A percentile compares a stretch with the other conserved stretches of the same genome.
Conservation (phyloP, 2,888 invertebrate species). For the Omphaloscelis lunosa region DNA sequence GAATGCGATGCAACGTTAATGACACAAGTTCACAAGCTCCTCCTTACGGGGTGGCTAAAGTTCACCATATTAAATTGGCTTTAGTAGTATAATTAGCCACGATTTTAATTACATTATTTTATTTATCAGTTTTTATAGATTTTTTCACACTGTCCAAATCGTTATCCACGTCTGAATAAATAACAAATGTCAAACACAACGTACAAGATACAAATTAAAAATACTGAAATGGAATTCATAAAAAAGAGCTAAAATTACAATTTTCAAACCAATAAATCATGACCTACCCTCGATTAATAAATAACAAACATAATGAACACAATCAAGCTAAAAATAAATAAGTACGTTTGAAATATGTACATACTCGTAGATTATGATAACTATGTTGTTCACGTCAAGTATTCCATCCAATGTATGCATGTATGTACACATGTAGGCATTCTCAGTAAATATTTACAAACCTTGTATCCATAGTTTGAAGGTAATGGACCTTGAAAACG, state of each 20-base stretch:
- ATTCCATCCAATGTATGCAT: constrained; percentile 4
- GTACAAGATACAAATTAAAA: background rate
- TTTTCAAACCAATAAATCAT: background rate
- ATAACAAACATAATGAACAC: background rate
- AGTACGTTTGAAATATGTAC: background rate
- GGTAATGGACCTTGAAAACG: constrained; percentile 43
- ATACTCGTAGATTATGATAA: background rate
- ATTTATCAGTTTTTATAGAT: background rate
- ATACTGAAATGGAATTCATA: background rate
- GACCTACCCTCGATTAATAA: background rate
- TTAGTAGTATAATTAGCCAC: background rate
- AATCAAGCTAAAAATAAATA: background rate
- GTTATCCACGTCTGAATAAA: too few species aligned
- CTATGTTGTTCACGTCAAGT: background rate
- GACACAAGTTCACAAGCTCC: background rate
- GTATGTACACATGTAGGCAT: constrained; percentile 5
- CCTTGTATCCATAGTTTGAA: constrained; percentile 15
- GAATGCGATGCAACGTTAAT: background rate
- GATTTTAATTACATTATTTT: background rate
- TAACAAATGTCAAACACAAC: background rate
- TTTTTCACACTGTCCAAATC: too few species aligned
- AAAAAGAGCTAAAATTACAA: background rate
- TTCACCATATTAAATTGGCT: background rate
- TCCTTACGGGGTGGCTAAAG: background rate
- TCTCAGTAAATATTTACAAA: constrained; percentile 39